Evolutionary conservation across 2,797 vertebrate species (phyloP), one percentile per base, ranked within the genome.

Genomic region (Sandelia bainsii): DNA sequence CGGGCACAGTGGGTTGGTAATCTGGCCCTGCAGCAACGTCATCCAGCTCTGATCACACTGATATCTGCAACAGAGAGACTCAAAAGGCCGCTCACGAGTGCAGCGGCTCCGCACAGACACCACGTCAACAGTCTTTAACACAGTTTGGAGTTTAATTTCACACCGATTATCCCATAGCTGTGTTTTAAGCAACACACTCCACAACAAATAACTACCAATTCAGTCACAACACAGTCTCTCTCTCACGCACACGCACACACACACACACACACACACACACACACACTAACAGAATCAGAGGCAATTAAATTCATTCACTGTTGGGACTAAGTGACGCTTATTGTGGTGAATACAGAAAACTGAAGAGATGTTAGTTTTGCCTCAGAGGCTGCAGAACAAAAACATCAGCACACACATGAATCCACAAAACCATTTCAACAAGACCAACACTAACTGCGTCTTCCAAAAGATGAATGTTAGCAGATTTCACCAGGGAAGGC

Each of bases 121-220:
- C 77, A 74, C 63, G 72, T 77, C 82, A 81, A 40, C 63, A 66
- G 17, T 32, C 63, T 58, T 81, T 75, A 87, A 59, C 63, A 44
- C 75, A 75, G 70, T 74, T 72, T 64, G 68, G 61, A 81, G 72
- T 74, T 84, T 85, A 77, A 82, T 84, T 84, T 86, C 77, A 87
- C 80, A 77, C 13, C 46, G 34, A 83, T 86, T 79, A 84, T 56
- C 79, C 65, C 62, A 51, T 23, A 50, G 48, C 40, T 80, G 49
- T 49, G 76, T 77, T 77, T 82, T 62, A 53, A 76, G 78, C 72
- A 63, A 71, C 68, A 70, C 63, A 42, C 42, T 22, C 14, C 50
- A 60, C 52, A 60, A 57, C 50, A 73, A 63, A 32, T 45, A 10
- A 37, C 39, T 11, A 37, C 48, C 52, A 32, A 56, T 17, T 32